These are phyloP conservation scores for Clarias laeviceps DNA, from an alignment of 2,797 vertebrate genomes.

Conservation along the genomic window DNA sequence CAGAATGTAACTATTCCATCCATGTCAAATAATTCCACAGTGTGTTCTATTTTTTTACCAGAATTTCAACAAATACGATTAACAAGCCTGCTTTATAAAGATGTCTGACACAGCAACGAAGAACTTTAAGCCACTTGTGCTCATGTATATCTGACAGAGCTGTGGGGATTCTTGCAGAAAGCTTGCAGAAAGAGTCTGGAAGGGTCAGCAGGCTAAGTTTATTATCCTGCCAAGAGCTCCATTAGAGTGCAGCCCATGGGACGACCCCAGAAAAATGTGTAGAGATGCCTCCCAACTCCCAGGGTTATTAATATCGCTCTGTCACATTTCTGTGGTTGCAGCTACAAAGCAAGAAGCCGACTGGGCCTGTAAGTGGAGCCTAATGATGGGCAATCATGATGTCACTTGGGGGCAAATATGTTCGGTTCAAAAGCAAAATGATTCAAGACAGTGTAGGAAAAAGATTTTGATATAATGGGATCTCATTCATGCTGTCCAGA, in stretches of 20 bases:
- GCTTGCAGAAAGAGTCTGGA: constrained; percentile 35
- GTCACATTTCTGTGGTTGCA: constrained; percentile 39
- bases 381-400: constrained; percentile 43
- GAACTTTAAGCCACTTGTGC: constrained; percentile 30
- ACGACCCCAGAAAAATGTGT: constrained; percentile 53
- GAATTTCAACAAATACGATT: neutral
- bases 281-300: constrained; percentile 51
- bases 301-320: constrained; percentile 55
- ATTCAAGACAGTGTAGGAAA: constrained; percentile 28
- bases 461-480: constrained; percentile 34
- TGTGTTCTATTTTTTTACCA: neutral
- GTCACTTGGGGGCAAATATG: constrained; percentile 48
- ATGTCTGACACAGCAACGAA: constrained; percentile 14
- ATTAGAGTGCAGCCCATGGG: constrained; percentile 57
- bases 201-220: constrained; percentile 59
- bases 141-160: constrained; percentile 28
- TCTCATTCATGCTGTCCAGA: constrained; percentile 27
- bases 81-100: neutral
- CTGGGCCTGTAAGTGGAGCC: constrained; percentile 38
- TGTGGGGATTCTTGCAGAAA: constrained; percentile 46
- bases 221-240: constrained; percentile 60
- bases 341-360: constrained; percentile 49
- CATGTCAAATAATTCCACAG: neutral
- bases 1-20: neutral
- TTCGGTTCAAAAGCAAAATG: constrained; percentile 39